These are phyloP conservation scores for Syngnathus rostellatus DNA, from an alignment of 2,797 vertebrate species.

Conservation along the genomic window DNA sequence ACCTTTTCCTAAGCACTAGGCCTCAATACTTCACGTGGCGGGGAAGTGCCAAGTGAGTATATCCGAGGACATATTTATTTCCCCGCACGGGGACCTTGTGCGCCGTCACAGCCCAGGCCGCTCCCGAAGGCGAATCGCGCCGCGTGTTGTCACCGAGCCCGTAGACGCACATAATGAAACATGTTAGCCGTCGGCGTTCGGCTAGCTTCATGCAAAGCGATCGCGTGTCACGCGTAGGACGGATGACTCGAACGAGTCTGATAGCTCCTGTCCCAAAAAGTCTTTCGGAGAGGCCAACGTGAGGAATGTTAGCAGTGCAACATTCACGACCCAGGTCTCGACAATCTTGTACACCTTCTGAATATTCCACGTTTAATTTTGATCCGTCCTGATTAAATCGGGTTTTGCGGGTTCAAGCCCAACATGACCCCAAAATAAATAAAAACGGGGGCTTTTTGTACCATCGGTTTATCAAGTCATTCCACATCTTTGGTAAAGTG, in stretches of 20 bases:
- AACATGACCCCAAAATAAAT: background rate
- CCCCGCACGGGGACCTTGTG: conserved; percentile 58
- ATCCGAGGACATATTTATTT: conserved; percentile 41
- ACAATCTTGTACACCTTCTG: background rate
- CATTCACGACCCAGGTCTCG: background rate
- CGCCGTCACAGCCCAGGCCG: conserved; percentile 51
- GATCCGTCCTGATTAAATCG: background rate
- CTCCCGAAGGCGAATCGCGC: conserved; percentile 48
- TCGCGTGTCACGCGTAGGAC: conserved; percentile 79
- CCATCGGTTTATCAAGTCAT: too few relatives aligned
- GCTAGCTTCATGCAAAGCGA: conserved; percentile 89
- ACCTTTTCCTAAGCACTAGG: conserved; percentile 50
- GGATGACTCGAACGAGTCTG: conserved; percentile 82
- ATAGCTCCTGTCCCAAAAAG: conserved; percentile 1
- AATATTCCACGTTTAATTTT: background rate
- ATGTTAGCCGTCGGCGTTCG: conserved; percentile 90
- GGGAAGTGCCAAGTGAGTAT: conserved; percentile 33
- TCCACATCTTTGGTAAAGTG: background rate
- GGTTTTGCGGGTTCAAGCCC: background rate
- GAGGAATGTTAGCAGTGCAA: background rate
- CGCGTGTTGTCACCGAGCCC: conserved; percentile 64
- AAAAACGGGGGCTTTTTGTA: background rate
- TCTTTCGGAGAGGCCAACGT: background rate
- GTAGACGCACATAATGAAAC: conserved; percentile 78
- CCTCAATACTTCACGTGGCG: conserved; percentile 39